Conservation (phyloP, 37 sponge, comb jelly and placozoan species). For the Beroe forskalii region DNA sequence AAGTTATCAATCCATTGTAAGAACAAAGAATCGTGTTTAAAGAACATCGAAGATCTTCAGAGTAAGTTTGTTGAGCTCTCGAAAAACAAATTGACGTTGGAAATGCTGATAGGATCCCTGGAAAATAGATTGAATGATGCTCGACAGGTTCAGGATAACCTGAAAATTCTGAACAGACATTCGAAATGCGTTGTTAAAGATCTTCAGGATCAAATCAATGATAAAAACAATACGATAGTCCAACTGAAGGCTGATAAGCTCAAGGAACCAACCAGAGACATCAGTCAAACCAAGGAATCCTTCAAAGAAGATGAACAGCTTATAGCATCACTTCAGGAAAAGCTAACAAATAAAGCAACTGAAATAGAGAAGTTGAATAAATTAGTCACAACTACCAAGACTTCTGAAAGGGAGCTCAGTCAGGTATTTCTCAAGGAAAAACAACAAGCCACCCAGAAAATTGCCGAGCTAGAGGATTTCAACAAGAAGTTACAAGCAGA, state of each 20-base stretch:
- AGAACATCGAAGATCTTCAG: constrained; percentile 2
- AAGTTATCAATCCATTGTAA: constrained; percentile 43
- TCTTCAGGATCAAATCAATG: not conserved
- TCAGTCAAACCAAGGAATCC: too few relatives aligned
- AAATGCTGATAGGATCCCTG: not conserved
- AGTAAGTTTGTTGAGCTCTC: not conserved
- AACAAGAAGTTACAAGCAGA: not conserved
- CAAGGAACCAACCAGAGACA: not conserved
- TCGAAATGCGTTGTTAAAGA: not conserved
- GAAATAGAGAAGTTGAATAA: not conserved
- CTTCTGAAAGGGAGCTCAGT: not conserved
- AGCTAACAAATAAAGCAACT: not conserved
- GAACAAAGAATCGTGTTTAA: constrained; percentile 10
- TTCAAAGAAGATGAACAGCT: not conserved
- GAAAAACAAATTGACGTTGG: not conserved
- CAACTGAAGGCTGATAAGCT: not conserved
- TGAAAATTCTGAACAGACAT: not conserved
- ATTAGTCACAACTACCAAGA: not conserved
- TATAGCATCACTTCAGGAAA: not conserved
- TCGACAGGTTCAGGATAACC: not conserved
- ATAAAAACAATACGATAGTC: not conserved
- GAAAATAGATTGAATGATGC: not conserved
- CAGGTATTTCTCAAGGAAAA: constrained; percentile 13
- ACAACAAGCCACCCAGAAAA: not conserved
- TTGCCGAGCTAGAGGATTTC: constrained; percentile 2